Evolutionary conservation across 2,797 vertebrate genomes (phyloP).

Genomic region (Silurus aristotelis): DNA sequence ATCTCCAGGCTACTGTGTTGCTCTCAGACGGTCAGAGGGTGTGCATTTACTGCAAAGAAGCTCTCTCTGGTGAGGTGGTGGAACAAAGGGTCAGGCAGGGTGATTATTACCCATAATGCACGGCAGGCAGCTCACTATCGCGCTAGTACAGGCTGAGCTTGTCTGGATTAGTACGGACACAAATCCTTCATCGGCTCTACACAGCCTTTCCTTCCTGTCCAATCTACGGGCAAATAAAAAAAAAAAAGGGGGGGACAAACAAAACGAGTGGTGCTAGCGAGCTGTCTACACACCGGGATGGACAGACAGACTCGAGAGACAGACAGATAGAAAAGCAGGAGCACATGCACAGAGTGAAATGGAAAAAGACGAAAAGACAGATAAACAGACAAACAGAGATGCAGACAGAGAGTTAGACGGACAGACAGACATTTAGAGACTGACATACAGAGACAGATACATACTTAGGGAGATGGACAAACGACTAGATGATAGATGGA

Average conservation of each 20-base stretch:
- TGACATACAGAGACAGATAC: no score
- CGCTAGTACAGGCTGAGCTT: background rate
- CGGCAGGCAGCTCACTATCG: background rate
- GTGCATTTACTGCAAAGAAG: background rate
- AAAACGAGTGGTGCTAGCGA: background rate
- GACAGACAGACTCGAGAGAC: background rate
- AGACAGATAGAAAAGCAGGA: background rate
- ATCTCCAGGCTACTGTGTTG: background rate
- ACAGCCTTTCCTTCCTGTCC: background rate
- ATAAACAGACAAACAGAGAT: background rate
- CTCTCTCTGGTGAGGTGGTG: background rate
- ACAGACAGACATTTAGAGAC: no score
- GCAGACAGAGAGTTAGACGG: background rate
- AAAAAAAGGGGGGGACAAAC: background rate
- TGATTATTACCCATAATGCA: slow-evolving; percentile 10
- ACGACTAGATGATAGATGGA: no score
- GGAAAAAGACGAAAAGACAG: background rate
- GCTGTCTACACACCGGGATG: background rate
- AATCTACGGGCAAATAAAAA: background rate
- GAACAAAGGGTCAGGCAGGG: background rate
- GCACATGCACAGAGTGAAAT: background rate
- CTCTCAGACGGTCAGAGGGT: background rate
- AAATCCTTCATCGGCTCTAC: background rate
- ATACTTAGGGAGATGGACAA: no score
- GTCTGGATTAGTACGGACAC: background rate